phyloP scores from a whole-genome alignment of 92 coral and sea anemone genomes.

The Bergia puertoricense region DNA sequence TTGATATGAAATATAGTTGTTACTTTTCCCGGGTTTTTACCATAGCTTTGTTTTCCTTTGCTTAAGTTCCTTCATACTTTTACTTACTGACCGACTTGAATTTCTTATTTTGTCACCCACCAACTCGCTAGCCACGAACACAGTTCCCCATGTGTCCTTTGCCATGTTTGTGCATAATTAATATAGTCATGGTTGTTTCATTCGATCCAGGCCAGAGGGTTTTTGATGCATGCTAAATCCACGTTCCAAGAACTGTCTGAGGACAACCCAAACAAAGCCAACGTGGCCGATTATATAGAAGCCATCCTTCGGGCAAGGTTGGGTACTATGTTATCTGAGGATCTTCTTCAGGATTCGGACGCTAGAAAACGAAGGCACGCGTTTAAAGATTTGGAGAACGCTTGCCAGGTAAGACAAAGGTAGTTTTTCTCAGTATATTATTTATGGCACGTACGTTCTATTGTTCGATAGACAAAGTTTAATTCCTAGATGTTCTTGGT shows the following conservation, averaged over 20 bases:
- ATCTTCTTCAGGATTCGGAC: conserved; percentile 51
- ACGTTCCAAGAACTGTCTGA: conserved; percentile 74
- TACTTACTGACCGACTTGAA: too few relatives aligned
- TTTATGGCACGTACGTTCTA: too few relatives aligned
- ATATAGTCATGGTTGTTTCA: background rate
- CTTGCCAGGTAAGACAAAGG: conserved; percentile 70
- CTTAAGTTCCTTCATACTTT: too few relatives aligned
- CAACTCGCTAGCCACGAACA: too few relatives aligned
- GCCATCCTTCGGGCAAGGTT: conserved; percentile 89
- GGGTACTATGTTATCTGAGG: conserved; percentile 72
- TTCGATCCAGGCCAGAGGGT: conserved; percentile 63
- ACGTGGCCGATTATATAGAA: conserved; percentile 86
- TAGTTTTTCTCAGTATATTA: background rate
- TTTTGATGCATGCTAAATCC: conserved; percentile 65
- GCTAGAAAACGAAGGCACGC: conserved; percentile 47
- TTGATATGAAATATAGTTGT: too few relatives aligned
- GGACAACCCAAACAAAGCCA: conserved; percentile 90
- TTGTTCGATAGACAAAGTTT: background rate
- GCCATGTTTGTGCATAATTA: background rate
- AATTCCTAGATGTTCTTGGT: background rate
- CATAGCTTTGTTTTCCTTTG: too few relatives aligned
- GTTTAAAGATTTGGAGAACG: conserved; percentile 59
- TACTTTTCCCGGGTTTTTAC: too few relatives aligned
- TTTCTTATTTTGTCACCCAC: too few relatives aligned
- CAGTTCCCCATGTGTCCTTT: background rate